These are phyloP conservation scores for Sciurus vulgaris DNA, from an alignment of 2,797 vertebrate species.

Conservation along the genomic window DNA sequence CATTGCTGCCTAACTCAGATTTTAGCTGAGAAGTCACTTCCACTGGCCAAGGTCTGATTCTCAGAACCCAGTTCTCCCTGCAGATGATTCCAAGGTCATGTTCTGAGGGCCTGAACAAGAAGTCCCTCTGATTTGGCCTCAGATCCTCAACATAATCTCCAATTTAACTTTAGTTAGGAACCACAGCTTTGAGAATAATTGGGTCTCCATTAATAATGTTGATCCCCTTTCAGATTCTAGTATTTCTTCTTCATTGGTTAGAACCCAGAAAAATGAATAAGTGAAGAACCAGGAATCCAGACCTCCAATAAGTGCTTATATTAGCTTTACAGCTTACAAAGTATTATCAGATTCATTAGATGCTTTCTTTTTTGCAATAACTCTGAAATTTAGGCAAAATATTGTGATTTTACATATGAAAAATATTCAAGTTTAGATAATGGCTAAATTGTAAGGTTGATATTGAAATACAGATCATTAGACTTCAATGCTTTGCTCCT, in stretches of 20 bases:
- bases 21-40: neutral
- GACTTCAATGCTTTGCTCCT: neutral
- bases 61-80: neutral
- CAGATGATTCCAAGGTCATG: neutral
- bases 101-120: neutral
- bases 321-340: neutral
- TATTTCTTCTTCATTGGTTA: neutral
- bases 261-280: neutral
- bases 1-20: neutral
- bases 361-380: neutral
- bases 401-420: neutral
- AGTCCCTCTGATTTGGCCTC: neutral
- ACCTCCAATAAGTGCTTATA: neutral
- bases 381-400: neutral
- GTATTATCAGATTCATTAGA: neutral
- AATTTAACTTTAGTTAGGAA: neutral
- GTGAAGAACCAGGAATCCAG: neutral
- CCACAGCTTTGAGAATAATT: neutral
- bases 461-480: neutral
- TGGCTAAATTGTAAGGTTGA: neutral
- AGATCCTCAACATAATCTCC: neutral
- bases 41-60: neutral
- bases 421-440: neutral
- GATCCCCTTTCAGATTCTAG: neutral
- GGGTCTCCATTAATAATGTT: neutral